These are phyloP conservation scores for Caenorhabditis becei DNA, from an alignment of 2,888 invertebrate species.

Conservation along the genomic window DNA sequence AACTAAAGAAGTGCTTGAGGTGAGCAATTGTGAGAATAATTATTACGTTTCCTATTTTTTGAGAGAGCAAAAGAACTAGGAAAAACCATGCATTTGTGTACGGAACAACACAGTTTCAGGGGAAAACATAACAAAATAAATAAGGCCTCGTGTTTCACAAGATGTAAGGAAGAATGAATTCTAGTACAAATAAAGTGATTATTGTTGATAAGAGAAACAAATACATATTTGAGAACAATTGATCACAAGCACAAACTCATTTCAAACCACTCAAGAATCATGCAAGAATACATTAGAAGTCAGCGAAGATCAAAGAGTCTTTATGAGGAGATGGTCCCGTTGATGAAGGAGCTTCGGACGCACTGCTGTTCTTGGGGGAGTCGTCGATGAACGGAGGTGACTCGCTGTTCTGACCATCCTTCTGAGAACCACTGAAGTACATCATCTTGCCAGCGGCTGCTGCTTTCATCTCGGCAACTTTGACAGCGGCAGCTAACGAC, in stretches of 20 bases:
- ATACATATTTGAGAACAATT: background rate
- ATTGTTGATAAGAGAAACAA: conserved; percentile 3
- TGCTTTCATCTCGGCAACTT: conserved; percentile 63
- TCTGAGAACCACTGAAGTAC: conserved; percentile 29
- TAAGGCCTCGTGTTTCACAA: conserved; percentile 33
- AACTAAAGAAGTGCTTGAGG: conserved; percentile 15
- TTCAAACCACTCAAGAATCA: conserved; percentile 15
- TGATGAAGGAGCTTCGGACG: conserved; percentile 46
- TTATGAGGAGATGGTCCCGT: conserved; percentile 41
- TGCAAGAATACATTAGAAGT: conserved; percentile 58
- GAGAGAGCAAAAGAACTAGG: background rate
- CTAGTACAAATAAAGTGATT: background rate
- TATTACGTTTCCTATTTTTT: background rate
- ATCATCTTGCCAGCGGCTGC: conserved; percentile 37
- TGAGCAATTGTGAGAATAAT: conserved; percentile 22
- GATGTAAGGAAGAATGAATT: background rate
- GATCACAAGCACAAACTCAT: conserved; percentile 29
- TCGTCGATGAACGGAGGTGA: conserved; percentile 77
- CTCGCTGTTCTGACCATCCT: conserved; percentile 24
- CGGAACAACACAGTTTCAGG: conserved; percentile 10
- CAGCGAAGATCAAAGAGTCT: conserved; percentile 60
- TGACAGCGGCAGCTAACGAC: conserved; percentile 62
- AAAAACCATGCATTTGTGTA: conserved; percentile 49
- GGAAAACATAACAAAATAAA: conserved; percentile 34
- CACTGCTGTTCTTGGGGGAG: conserved; percentile 66